phyloP scores from a whole-genome alignment of 2,797 vertebrate species.

The Selene dorsalis region DNA sequence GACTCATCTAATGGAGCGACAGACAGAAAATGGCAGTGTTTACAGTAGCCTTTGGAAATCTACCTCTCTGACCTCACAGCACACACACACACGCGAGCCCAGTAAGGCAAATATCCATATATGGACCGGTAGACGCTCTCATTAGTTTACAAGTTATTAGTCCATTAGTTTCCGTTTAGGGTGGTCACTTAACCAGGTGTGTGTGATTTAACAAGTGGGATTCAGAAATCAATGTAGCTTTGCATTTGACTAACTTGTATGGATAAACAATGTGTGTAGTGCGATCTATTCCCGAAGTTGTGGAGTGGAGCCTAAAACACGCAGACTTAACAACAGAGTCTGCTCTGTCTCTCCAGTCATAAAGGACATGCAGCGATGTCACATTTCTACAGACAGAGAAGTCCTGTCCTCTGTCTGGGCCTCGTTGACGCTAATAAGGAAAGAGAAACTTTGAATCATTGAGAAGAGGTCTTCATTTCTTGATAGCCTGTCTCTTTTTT shows the following conservation, averaged over 20 bases:
- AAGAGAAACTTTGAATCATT: conserved; percentile 35
- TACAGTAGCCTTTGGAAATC: conserved; percentile 47
- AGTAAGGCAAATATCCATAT: conserved; percentile 51
- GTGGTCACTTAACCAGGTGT: conserved; percentile 13
- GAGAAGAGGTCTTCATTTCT: conserved; percentile 26
- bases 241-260: not conserved
- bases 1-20: conserved; percentile 56
- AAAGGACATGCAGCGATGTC: not conserved
- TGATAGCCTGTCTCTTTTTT: not conserved
- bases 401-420: not conserved
- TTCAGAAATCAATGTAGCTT: conserved; percentile 41
- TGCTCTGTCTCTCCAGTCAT: conserved; percentile 19
- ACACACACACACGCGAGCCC: not conserved
- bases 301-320: not conserved
- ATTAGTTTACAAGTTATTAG: conserved; percentile 48
- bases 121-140: conserved; percentile 32
- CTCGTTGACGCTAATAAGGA: not conserved
- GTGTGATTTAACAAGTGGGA: conserved; percentile 35
- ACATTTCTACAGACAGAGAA: not conserved
- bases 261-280: conserved; percentile 10
- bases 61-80: conserved; percentile 51
- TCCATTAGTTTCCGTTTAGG: conserved; percentile 63
- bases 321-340: conserved; percentile 7
- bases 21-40: conserved; percentile 62
- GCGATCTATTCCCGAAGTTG: not conserved